Evolutionary conservation across 2,797 vertebrate genomes (phyloP).

Genomic region (Adrianichthys oophorus): DNA sequence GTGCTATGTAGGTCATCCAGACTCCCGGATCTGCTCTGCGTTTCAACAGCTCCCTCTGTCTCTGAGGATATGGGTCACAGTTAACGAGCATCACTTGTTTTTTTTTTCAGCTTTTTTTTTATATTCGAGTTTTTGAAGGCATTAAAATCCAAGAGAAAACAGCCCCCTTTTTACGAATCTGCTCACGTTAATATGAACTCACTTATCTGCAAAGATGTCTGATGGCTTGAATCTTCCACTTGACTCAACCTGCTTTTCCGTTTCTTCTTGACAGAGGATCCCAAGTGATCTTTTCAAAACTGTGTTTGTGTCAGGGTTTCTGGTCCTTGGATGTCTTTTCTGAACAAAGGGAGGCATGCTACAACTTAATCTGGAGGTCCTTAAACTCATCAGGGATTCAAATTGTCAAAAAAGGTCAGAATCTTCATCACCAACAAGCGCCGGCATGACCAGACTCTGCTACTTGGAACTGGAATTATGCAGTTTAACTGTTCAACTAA

Average conservation of each 20-base stretch:
- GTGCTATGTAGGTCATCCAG: slow-evolving; percentile 80
- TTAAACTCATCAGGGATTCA: not conserved
- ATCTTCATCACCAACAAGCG: too few relatives aligned
- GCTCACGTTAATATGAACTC: slow-evolving; percentile 46
- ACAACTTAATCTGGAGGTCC: slow-evolving; percentile 35
- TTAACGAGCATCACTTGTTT: slow-evolving; percentile 72
- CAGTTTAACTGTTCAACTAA: too few relatives aligned
- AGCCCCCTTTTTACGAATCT: slow-evolving; percentile 66
- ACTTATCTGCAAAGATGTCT: slow-evolving; percentile 39
- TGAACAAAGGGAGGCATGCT: slow-evolving; percentile 35
- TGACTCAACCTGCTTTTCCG: slow-evolving; percentile 16
- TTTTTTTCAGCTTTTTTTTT: slow-evolving; percentile 40
- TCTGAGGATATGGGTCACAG: slow-evolving; percentile 83
- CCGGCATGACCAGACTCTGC: too few relatives aligned
- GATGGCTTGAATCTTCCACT: slow-evolving; percentile 31
- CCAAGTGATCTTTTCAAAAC: slow-evolving; percentile 28
- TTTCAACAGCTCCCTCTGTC: slow-evolving; percentile 77
- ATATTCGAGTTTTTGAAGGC: slow-evolving; percentile 35
- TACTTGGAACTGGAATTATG: too few relatives aligned
- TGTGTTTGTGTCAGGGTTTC: slow-evolving; percentile 9
- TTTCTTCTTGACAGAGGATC: slow-evolving; percentile 17
- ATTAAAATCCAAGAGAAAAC: slow-evolving; percentile 64
- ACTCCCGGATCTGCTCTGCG: slow-evolving; percentile 77
- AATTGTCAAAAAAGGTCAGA: too few relatives aligned
- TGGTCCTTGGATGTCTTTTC: slow-evolving; percentile 41